Evolutionary conservation across 2,888 invertebrate genomes (phyloP).

Genomic region (Pseudococcus viburni): DNA sequence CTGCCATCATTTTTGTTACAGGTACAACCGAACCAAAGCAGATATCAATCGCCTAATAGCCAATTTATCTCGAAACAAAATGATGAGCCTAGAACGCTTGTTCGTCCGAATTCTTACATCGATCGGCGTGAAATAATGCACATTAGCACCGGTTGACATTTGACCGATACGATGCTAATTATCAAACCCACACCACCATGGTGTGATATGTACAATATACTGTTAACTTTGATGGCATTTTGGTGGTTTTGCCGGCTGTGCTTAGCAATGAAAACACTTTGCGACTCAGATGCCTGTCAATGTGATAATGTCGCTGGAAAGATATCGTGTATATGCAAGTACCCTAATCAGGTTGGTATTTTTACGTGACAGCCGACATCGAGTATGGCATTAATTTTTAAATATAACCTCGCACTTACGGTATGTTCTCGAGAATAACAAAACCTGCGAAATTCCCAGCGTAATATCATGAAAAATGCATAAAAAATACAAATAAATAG

Average conservation of each 20-base stretch:
- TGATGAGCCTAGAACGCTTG: background rate
- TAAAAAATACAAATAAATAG: conserved; percentile 8
- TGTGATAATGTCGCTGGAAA: conserved; percentile 49
- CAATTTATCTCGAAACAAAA: background rate
- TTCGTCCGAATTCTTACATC: background rate
- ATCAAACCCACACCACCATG: conserved; percentile 59
- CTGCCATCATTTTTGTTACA: background rate
- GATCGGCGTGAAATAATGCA: conserved; percentile 4
- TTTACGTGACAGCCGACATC: conserved; percentile 29
- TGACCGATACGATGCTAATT: conserved; percentile 58
- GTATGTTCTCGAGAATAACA: background rate
- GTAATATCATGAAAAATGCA: background rate
- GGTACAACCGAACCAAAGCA: background rate
- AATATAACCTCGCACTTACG: background rate
- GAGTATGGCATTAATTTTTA: conserved; percentile 14
- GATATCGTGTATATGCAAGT: conserved; percentile 57
- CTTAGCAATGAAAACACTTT: conserved; percentile 60
- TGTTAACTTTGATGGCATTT: conserved; percentile 55
- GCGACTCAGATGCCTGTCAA: conserved; percentile 57
- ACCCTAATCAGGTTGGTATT: conserved; percentile 48
- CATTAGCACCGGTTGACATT: background rate
- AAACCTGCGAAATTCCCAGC: background rate
- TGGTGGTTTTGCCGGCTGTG: conserved; percentile 63
- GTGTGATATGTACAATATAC: conserved; percentile 54
- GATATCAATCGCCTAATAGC: background rate